These are phyloP conservation scores for Apodemus speciosus DNA, from an alignment of 2,113 vertebrate genomes.

Conservation along the genomic window DNA sequence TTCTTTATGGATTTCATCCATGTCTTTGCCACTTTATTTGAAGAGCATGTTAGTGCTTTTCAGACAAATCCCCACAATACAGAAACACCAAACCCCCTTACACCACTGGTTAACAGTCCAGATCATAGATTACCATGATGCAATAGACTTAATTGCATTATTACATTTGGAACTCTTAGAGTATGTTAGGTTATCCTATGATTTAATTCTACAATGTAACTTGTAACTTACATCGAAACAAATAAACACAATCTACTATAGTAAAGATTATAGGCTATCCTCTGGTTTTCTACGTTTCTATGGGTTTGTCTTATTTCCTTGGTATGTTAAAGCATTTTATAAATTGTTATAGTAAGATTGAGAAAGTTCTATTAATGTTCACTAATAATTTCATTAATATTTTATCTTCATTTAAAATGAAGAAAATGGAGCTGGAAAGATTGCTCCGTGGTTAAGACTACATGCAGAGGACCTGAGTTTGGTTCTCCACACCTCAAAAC, in stretches of 20 bases:
- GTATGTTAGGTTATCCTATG: not conserved
- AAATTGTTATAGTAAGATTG: not conserved
- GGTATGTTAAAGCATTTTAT: not conserved
- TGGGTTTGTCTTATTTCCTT: not conserved
- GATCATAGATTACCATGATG: constrained; percentile 3
- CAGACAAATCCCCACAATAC: not conserved
- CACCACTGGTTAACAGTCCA: not conserved
- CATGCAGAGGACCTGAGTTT: not conserved
- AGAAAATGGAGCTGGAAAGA: not conserved
- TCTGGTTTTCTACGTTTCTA: not conserved
- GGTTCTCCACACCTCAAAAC: not conserved
- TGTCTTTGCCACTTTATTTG: not conserved
- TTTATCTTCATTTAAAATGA: not conserved
- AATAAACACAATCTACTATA: not conserved
- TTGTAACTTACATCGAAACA: not conserved
- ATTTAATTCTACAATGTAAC: not conserved
- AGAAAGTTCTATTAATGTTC: not conserved
- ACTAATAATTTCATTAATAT: not conserved
- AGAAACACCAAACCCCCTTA: not conserved
- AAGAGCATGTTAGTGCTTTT: no score
- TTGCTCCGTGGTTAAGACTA: not conserved
- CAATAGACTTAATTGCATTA: constrained; percentile 23
- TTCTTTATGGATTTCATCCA: not conserved
- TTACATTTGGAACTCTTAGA: not conserved
- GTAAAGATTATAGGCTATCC: not conserved